Base-by-base conservation (phyloP, 37 sponge, comb jelly and placozoan species). In the Chondrosia reniformis region DNA sequence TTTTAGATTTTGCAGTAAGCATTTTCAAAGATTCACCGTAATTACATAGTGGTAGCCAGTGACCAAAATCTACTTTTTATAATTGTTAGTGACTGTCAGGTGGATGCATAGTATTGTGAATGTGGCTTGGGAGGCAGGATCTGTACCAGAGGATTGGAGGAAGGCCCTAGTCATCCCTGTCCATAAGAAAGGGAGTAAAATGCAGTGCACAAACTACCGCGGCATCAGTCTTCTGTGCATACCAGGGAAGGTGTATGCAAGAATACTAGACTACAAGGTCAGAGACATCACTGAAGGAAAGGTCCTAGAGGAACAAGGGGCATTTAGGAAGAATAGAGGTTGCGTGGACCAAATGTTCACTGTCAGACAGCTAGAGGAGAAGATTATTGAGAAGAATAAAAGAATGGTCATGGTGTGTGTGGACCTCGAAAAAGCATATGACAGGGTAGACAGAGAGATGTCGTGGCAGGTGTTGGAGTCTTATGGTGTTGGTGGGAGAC, bases 241-340 rank as follows among this genome's bases (percentile, higher is more conserved):
- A 37, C 67, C 67, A 36, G 36, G 67, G 39, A 79, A 79, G 42
- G 63, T 79, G 25, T 79, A 63, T 38, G 38, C 59, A 32, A 79
- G 39, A 67, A 67, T 79, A 15, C 24, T 79, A 42, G 39, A 38
- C 45, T 22, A 36, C 46, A 36, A 46, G 19, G 27, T 79, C 31
- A 37, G 24, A 46, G 45, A 36, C 9, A 41, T 65, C 38, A 21
- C 63, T 31, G 66, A 79, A 63, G 32, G 13, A 31, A 30, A 31
- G 24, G 37, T 79, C 45, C 79, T 65, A n/a, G 79, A 79, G 66
- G 63, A 43, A 21, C 79, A 79, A 62, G 62, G 79, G 34, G 79
- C 66, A 10, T 79, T 79, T 22, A 27, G 79, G 31, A 79, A 43
- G 41, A 42, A 42, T 63, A 43, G 65, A 30, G 49, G 56, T 38